These are phyloP conservation scores for Eumeta japonica DNA, from an alignment of 1,140 invertebrate genomes.

Conservation along the genomic window DNA sequence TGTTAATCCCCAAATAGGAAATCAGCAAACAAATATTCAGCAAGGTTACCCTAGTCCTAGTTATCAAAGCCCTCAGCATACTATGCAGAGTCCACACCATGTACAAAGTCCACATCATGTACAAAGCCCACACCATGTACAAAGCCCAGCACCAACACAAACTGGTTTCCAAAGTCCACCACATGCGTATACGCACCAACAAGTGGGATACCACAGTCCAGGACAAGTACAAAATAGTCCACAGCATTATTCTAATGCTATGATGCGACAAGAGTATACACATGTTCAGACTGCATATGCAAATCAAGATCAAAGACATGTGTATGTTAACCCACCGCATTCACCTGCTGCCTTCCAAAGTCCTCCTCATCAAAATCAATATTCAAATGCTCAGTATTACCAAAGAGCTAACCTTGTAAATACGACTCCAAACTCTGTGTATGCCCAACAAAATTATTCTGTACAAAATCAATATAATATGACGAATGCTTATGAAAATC, in stretches of 20 bases:
- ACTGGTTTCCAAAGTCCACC: conserved; percentile 9
- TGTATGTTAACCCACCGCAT: conserved; percentile 4
- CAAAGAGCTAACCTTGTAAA: conserved; percentile 29
- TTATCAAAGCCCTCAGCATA: conserved; percentile 45
- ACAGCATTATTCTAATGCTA: conserved; percentile 24
- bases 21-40: conserved; percentile 12
- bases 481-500: conserved; percentile 21
- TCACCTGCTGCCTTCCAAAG: conserved; percentile 33
- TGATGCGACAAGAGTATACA: conserved; percentile 37
- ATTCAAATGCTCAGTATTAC: conserved; percentile 39
- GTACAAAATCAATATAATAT: conserved; percentile 36
- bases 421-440: conserved; percentile 20
- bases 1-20: conserved; percentile 31
- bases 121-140: conserved; percentile 4
- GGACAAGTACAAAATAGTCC: conserved; percentile 36
- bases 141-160: too few species aligned
- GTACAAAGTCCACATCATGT: conserved; percentile 4
- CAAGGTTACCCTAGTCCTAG: conserved; percentile 35
- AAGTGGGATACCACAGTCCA: conserved; percentile 43
- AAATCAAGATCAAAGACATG: conserved; percentile 40
- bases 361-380: conserved; percentile 42
- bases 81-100: too few species aligned
- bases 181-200: conserved; percentile 14
- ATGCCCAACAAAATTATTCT: conserved; percentile 27
- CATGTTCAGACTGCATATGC: conserved; percentile 41